phyloP scores from a whole-genome alignment of 1,140 invertebrate species.

The Drosophila lacteicornis region DNA sequence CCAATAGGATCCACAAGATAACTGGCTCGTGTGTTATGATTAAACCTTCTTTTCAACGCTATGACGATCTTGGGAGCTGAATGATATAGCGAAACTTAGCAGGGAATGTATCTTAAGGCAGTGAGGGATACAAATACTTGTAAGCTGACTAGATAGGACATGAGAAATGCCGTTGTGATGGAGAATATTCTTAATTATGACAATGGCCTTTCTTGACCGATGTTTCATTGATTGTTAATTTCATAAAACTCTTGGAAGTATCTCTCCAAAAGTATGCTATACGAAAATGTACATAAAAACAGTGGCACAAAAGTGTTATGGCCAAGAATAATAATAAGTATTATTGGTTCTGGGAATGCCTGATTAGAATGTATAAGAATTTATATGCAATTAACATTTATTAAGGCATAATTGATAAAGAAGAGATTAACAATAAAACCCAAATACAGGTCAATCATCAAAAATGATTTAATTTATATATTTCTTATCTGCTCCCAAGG shows the following conservation, averaged over 20 bases:
- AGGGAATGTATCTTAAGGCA: background rate
- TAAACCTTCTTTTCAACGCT: background rate
- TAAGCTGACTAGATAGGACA: too few relatives aligned
- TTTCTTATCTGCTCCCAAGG: too few relatives aligned
- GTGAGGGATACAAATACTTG: background rate
- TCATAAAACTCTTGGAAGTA: background rate
- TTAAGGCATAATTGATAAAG: too few relatives aligned
- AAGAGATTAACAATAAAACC: too few relatives aligned
- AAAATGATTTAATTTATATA: too few relatives aligned
- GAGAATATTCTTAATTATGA: background rate
- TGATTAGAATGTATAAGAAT: background rate
- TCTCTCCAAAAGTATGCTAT: constrained; percentile 7
- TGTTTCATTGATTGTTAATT: too few relatives aligned
- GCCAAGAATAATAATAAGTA: background rate
- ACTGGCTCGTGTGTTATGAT: background rate
- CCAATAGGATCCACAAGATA: constrained; percentile 16
- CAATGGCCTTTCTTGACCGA: background rate
- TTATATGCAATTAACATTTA: too few relatives aligned
- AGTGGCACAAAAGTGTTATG: background rate
- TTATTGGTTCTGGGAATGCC: too few relatives aligned
- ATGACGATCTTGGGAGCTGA: background rate
- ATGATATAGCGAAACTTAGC: background rate
- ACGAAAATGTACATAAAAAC: background rate
- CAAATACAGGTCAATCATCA: too few relatives aligned
- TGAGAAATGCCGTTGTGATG: too few relatives aligned